Evolutionary conservation across 2,113 vertebrate species (phyloP).

Genomic region (Onychostoma macrolepis): DNA sequence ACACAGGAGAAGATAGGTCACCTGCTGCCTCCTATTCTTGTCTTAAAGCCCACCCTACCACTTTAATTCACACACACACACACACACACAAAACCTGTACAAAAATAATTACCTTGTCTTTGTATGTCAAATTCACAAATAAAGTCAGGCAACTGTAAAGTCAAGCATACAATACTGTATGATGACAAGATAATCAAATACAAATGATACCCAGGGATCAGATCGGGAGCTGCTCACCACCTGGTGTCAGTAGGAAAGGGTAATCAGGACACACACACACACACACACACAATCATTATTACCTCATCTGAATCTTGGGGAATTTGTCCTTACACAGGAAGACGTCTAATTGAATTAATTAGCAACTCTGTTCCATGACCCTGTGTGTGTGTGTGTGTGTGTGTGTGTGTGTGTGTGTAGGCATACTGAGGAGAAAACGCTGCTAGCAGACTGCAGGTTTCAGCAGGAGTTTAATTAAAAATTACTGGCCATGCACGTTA

Average conservation of each 20-base stretch:
- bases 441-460: slow-evolving; percentile 33
- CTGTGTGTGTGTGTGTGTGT: not conserved
- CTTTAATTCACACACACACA: slow-evolving; percentile 7
- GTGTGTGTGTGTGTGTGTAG: not conserved
- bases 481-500: slow-evolving; percentile 20
- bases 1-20: slow-evolving; percentile 4
- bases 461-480: slow-evolving; percentile 37
- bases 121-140: not conserved
- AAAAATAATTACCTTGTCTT: not conserved
- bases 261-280: not conserved
- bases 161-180: not conserved
- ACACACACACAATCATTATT: not conserved
- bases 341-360: not conserved
- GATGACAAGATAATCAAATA: not conserved
- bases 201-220: not conserved
- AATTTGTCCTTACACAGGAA: slow-evolving; percentile 39
- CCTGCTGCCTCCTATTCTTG: slow-evolving; percentile 6
- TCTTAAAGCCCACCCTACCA: not conserved
- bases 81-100: not conserved
- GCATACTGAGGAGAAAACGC: slow-evolving; percentile 13
- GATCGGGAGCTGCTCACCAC: not conserved
- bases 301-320: slow-evolving; percentile 37
- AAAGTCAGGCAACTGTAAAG: not conserved
- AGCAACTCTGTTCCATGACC: slow-evolving; percentile 15
- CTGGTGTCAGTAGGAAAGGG: not conserved